phyloP scores from a whole-genome alignment of 2,797 vertebrate species.

The Lerista edwardsae region DNA sequence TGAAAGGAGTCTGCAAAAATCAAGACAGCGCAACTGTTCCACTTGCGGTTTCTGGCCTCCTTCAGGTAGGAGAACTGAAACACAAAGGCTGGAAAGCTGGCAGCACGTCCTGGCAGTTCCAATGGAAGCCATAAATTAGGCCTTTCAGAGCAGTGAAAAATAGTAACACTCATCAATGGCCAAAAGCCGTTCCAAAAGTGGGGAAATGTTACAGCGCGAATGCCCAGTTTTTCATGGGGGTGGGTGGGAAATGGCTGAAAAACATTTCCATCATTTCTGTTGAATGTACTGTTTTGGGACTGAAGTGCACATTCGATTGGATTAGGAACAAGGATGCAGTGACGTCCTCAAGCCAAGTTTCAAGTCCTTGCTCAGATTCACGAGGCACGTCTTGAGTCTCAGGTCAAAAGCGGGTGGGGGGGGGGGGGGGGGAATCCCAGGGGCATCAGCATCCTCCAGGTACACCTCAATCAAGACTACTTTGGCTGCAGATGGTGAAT shows the following conservation, averaged over 20 bases:
- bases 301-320: neutral
- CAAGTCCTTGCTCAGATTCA: no score
- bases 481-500: no score
- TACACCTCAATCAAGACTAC: no score
- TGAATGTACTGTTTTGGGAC: neutral
- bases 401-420: no score
- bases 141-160: slow-evolving; percentile 47
- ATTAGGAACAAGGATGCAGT: no score
- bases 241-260: neutral
- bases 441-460: no score
- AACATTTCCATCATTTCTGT: neutral
- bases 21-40: slow-evolving; percentile 20
- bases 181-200: slow-evolving; percentile 27
- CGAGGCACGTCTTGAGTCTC: no score
- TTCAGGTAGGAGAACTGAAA: slow-evolving; percentile 19
- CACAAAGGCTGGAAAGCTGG: slow-evolving; percentile 33
- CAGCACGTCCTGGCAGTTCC: slow-evolving; percentile 20
- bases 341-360: neutral
- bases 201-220: slow-evolving; percentile 40
- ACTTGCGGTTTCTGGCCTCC: slow-evolving; percentile 36
- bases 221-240: slow-evolving; percentile 32
- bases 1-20: neutral
- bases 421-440: no score
- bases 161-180: slow-evolving; percentile 22
- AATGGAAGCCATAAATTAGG: neutral